Evolutionary conservation across 2,888 invertebrate genomes (phyloP), one percentile per base, ranked within the genome.

Genomic region (Ormyrus labotus): DNA sequence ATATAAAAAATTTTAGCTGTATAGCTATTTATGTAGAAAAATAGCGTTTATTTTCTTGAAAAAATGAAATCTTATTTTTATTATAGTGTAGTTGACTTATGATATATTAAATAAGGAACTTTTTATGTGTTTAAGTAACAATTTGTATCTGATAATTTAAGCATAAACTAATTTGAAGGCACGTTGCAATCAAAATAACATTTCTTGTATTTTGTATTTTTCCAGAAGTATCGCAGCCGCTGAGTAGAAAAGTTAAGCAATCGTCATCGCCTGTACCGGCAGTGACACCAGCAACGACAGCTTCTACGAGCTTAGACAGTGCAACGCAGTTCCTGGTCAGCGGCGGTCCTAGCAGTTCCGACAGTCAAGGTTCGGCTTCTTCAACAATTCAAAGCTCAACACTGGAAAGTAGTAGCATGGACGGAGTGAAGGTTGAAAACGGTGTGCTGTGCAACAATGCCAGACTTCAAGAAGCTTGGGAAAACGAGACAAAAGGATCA

Each of bases 401-500:
- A 0, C 74, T 82, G 47, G 89, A 89, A 9, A 82, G 80, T 11
- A 82, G 64, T 11, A 82, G 77, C 6, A 84, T 89, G 51, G 88
- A 88, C 6, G 82, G 85, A 0, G 78, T 63, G 5, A 90, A 90
- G 81, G 86, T 90, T 1, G 90, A 88, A 2, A 91, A 91, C 57
- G 90, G 90, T 0, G 82, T 91, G 1, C 76, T 91, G 7, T 90
- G 90, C 65, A 89, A 89, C 4, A 90, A 90, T 77, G 90, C 91
- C 3, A 85, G 90, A 51, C 81, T 91, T 1, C 91, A 91, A 72
- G 91, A 91, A 57, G 91, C 90, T 5, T 91, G 91, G 90, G 90
- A 90, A 69, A 88, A 90, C 0, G 90, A 90, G 57, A 85, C 88
- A 9, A 90, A 90, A 78, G 83, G 88, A 0, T 89, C 90, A 0